Evolutionary conservation across 2,888 invertebrate species (phyloP), one percentile per base, ranked within the genome.

Genomic region (Dichetophora obliterata): DNA sequence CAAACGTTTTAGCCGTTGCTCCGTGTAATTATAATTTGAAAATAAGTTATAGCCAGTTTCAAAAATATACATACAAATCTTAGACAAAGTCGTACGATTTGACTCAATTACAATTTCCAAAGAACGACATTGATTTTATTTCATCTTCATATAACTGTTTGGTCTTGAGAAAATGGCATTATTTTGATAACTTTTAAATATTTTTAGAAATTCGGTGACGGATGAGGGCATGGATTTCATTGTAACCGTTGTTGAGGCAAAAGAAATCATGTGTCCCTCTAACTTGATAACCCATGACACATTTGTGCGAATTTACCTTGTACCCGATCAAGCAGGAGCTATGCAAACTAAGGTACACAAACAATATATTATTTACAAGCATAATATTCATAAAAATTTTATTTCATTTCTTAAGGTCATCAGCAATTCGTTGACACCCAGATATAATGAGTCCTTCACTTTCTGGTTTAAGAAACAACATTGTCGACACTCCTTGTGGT

Each of bases 401-500:
- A 27, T 11, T 43, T 14, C 16, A 48, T 66, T 22, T 57, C 22
- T 22, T 22, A 2, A 89, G 89, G 87, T 95, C 63, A 94, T 94
- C 82, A 91, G 92, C 81, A 91, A 92, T 79, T 92, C 93, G 3
- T 91, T 92, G 77, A 93, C 93, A 79, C 95, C 95, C 0, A 92
- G 93, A 78, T 95, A 93, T 88, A 94, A 95, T 84, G 95, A 95
- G 86, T 92, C 94, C 77, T 95, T 95, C 86, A 90, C 93, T 80
- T 95, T 92, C 81, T 90, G 91, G 79, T 88, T 94, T 81, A 92
- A 91, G 57, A 90, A 91, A 59, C 92, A 93, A 79, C 90, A 92
- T 71, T 89, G 91, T 24, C 90, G 91, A 59, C 90, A 92, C 80
- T 91, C 92, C 0, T 88, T 94, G 16, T 92, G 92, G 87, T 93